A percentile compares a stretch with the other conserved stretches of the same genome.
phyloP scores from a whole-genome alignment of 2,888 invertebrate genomes.

The Chrysomela aeneicollis region DNA sequence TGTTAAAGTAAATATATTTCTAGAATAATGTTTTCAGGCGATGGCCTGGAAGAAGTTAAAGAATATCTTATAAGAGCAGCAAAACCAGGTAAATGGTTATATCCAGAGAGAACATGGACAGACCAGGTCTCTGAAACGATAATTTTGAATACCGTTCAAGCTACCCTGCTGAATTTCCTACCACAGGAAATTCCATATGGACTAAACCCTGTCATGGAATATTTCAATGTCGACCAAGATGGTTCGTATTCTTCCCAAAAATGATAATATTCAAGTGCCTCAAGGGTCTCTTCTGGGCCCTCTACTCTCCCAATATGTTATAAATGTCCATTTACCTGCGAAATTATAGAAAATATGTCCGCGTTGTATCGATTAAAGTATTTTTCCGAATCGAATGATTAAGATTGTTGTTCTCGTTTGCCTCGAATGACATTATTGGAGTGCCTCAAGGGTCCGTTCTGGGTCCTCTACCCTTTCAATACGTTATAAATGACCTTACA shows the following conservation, averaged over 20 bases:
- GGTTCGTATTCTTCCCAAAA: too few relatives aligned
- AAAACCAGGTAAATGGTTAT: constrained; percentile 73
- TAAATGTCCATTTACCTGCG: too few relatives aligned
- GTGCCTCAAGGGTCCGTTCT: not conserved
- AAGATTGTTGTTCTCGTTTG: too few relatives aligned
- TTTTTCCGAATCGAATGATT: too few relatives aligned
- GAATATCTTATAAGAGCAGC: constrained; percentile 74
- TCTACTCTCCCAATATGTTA: not conserved
- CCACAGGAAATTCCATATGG: constrained; percentile 88
- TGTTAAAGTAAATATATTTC: too few relatives aligned
- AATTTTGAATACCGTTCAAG: constrained; percentile 78
- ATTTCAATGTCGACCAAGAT: constrained; percentile 68
- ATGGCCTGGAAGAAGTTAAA: constrained; percentile 56
- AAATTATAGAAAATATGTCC: too few relatives aligned
- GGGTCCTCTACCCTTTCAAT: not conserved
- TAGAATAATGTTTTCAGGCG: constrained; percentile 52
- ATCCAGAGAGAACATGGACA: constrained; percentile 72
- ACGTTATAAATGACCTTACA: too few relatives aligned
- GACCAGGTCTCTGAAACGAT: constrained; percentile 77
- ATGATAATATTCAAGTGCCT: too few relatives aligned
- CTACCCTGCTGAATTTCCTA: constrained; percentile 83
- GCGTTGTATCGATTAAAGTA: too few relatives aligned
- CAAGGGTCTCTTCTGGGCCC: not conserved
- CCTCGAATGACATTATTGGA: too few relatives aligned
- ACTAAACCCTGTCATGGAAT: constrained; percentile 72